phyloP scores from a whole-genome alignment of 1,140 invertebrate species.

The Hycleus cichorii region DNA sequence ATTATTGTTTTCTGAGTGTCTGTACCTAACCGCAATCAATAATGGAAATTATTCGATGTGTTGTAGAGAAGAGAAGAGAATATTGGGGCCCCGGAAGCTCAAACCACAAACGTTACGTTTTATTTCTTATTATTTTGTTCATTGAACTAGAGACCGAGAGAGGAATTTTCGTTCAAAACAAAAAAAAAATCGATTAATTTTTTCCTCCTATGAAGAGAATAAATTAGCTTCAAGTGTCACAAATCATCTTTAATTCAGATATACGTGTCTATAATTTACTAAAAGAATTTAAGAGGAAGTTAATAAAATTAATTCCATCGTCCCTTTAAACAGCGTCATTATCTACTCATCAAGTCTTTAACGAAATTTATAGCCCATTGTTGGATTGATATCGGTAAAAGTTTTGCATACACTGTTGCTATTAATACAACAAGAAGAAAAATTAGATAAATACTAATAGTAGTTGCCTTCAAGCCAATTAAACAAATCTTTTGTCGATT shows the following conservation, averaged over 20 bases:
- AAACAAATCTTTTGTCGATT: too few species aligned
- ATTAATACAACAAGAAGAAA: too few species aligned
- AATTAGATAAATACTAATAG: too few species aligned
- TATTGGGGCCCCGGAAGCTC: constrained; percentile 3
- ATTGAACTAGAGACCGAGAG: constrained; percentile 3
- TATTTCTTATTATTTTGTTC: neutral
- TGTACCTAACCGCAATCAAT: constrained; percentile 13
- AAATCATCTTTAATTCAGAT: neutral
- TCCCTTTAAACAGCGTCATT: neutral
- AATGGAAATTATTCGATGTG: constrained; percentile 11
- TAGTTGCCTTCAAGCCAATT: too few species aligned
- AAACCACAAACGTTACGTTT: constrained; percentile 7
- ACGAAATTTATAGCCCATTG: constrained; percentile 8
- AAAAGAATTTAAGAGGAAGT: neutral
- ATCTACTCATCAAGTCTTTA: constrained; percentile 10
- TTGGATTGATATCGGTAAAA: neutral
- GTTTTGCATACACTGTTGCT: too few species aligned
- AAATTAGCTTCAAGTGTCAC: neutral
- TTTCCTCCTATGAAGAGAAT: neutral
- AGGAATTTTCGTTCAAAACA: neutral
- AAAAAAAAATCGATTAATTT: constrained; percentile 13
- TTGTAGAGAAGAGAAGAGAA: constrained; percentile 2
- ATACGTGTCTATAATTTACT: neutral
- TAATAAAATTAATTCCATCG: constrained; percentile 7
- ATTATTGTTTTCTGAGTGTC: constrained; percentile 11